Evolutionary conservation across 2,797 vertebrate genomes (phyloP), one percentile per base, ranked within the genome.

Genomic region (Sebastes trivittatus): DNA sequence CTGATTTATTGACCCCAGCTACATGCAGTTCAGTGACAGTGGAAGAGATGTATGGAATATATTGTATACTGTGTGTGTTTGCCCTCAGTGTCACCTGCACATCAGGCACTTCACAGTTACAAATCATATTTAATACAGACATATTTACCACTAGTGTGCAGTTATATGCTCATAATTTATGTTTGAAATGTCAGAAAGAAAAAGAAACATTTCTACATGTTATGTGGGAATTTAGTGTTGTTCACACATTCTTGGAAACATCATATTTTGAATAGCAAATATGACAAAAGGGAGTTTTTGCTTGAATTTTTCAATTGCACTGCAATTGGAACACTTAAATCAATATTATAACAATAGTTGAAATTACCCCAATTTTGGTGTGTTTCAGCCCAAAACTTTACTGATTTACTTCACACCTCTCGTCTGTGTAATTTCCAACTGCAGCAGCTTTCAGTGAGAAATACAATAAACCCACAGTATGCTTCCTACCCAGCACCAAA

Each of bases 1-100:
- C 52, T 69, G 49, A 74, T 83, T 18, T 55, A 81, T 20, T 72
- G 69, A 81, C 75, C 42, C 42, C 23, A 8, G 55, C 55, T 29
- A 8, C 29, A 54, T 25, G 16, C 38, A 71, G 59, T 55, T 34
- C 71, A 80, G 38, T 72, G 38, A 85, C 55, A 56, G n/a, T 59
- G 58, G 18, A 58, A 65, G 61, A 69, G 65, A 83, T 71, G 23
- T 25, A 61, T 65, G 58, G 8, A 13, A 6, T 20, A 29, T 56
- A 27, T 9, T 58, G 23, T 29, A 25, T 56, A 27, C 14, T 58
- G 29, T 29, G 32, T 20, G 25, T 64, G 38, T 78, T 73, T 69
- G 62, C 54, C 70, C 27, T 74, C 69, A 22, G 63, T 18, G 60
- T 70, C 64, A 76, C 42, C 72, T 58, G 34, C 55, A 32, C 55